Evolutionary conservation across 2,797 vertebrate genomes (phyloP).

Genomic region (Xiphorhynchus erythropygius): DNA sequence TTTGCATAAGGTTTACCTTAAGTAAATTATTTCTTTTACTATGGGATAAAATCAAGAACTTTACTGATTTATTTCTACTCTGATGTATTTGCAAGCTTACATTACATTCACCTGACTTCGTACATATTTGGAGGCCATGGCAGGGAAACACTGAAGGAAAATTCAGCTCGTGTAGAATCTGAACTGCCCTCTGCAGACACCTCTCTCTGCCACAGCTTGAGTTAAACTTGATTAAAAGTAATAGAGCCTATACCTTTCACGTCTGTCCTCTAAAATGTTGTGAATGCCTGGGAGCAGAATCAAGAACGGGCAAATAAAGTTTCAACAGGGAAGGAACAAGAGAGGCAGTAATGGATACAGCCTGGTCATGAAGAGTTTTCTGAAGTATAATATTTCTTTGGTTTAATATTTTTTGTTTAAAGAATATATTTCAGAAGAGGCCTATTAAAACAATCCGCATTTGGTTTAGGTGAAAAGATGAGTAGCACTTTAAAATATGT

Average conservation of each 20-base stretch:
- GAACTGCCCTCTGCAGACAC: neutral
- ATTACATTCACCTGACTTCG: neutral
- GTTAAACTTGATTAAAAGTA: neutral
- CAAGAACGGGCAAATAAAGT: neutral
- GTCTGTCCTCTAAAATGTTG: neutral
- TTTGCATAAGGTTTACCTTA: neutral
- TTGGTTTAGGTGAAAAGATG: neutral
- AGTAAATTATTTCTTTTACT: neutral
- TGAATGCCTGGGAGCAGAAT: neutral
- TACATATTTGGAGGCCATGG: neutral
- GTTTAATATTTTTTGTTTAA: neutral
- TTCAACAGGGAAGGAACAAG: neutral
- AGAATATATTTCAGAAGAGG: neutral
- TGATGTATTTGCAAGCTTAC: rapidly evolving
- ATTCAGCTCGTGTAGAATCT: rapidly evolving
- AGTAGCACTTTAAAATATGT: neutral
- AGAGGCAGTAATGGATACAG: neutral
- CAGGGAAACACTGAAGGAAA: neutral
- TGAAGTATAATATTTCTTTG: neutral
- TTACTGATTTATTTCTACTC: neutral
- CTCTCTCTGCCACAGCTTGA: rapidly evolving
- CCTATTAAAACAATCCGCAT: neutral
- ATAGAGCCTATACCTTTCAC: rapidly evolving
- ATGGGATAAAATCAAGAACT: neutral
- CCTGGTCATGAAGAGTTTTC: neutral